Evolutionary conservation across 2,797 vertebrate species (phyloP), one percentile per base, ranked within the genome.

Genomic region (Aulostomus chinensis): DNA sequence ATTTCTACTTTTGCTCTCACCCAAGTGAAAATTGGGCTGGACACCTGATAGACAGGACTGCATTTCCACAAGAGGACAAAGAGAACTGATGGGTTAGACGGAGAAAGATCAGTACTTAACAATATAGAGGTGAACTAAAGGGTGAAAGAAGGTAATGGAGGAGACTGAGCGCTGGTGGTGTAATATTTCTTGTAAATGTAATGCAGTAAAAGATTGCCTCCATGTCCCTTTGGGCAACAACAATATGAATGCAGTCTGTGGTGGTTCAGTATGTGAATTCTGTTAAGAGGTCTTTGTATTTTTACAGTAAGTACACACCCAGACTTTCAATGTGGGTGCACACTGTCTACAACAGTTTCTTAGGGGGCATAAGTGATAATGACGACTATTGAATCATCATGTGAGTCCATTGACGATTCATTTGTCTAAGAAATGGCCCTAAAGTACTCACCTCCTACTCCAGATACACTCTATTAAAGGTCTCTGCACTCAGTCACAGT

Each of bases 41-140:
- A n/a, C n/a, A n/a, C n/a, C n/a, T n/a, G n/a, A n/a, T n/a, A n/a
- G n/a, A n/a, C n/a, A n/a, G n/a, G n/a, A n/a, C n/a, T n/a, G n/a
- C n/a, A n/a, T n/a, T n/a, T n/a, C n/a, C n/a, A n/a, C n/a, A n/a
- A 39, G 22, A 34, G 37, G 55, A 56, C 26, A 60, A 51, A 51
- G 29, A 50, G 37, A 9, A 43, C 26, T 52, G 26, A 49, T 17
- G 48, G 45, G 34, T 42, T 11, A 26, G 29, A 59, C 24, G 29
- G 10, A 45, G 29, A 38, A 39, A 56, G 22, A 41, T 57, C 15
- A 20, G 13, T 34, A 16, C 29, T 50, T 50, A 15, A 60, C 16
- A 14, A 20, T 17, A 14, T 37, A 40, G 40, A 5, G 11, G 6
- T 21, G 16, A 64, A 33, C 17, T 43, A 26, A 13, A 25, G 2